Base-by-base conservation (phyloP, 2,113 vertebrate genomes). In the Electrona antarctica region DNA sequence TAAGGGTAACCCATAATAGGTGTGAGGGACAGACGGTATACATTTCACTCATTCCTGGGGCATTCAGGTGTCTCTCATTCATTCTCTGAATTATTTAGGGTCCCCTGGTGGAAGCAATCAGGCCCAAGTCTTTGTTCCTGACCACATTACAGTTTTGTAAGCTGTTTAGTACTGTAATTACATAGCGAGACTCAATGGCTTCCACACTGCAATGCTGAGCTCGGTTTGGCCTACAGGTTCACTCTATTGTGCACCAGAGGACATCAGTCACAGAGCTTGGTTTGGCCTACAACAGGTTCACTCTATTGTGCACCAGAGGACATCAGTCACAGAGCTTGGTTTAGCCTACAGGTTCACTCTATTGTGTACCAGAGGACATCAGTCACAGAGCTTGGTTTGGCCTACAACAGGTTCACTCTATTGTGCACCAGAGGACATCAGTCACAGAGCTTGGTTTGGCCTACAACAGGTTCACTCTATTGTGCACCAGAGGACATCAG, bases 91-190 rank as follows among this genome's bases (percentile, higher is more conserved):
- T 83, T 78, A 77, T 73, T 76, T 77, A 78, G 85, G 47, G 79
- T 73, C 76, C 75, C 74, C 85, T 13, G 72, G 58, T 81, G 77
- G 80, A 87, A 78, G 56, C 65, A 78, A 82, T 88, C 75, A 82
- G 12, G 54, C 15, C 58, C 71, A 74, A 55, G 46, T 29, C 57
- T 71, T 77, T 74, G 76, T 86, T 85, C 45, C 46, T 74, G 13
- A 28, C 71, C 66, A 64, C 63, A 83, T 78, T 75, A 65, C 60
- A 77, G 71, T 51, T 58, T 67, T 79, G 71, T 62, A 64, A 82
- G 56, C 67, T 74, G 76, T 83, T 82, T 58, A 52, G 73, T 41
- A 50, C 61, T 74, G 72, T 78, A 80, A 84, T 88, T 69, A 60
- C 28, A 8, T 58, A 81, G 64, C 41, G 64, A 14, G 71, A 52